Conservation (phyloP, 2,797 vertebrate species). For the Spheniscus humboldti region DNA sequence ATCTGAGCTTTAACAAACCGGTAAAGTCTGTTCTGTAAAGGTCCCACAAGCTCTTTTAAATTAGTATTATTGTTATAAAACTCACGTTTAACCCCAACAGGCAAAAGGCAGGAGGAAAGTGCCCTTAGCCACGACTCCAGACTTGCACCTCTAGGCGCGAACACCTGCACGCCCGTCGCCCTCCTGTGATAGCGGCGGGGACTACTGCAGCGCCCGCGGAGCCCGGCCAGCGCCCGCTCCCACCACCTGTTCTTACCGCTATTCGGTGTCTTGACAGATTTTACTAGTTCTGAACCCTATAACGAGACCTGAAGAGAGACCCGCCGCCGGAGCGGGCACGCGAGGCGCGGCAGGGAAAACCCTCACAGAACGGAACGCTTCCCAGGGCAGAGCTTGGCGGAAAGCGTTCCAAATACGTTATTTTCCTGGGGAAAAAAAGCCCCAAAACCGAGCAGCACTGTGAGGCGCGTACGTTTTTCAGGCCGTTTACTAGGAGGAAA, state of each 20-base stretch:
- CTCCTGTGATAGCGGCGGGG: not conserved
- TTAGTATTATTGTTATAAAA: too few species aligned
- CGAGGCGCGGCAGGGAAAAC: not conserved
- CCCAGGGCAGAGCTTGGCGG: not conserved
- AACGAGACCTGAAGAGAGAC: accelerated
- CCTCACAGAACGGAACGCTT: too few species aligned
- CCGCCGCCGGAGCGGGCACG: not conserved
- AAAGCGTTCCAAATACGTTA: accelerated
- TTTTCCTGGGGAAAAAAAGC: too few species aligned
- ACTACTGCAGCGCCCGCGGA: not conserved
- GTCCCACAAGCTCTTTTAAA: not conserved
- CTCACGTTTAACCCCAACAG: accelerated
- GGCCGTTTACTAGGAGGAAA: not conserved
- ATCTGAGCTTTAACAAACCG: not conserved
- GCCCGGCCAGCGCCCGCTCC: too few species aligned
- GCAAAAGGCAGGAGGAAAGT: accelerated
- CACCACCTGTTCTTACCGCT: accelerated
- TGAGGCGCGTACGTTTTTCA: not conserved
- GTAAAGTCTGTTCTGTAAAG: not conserved
- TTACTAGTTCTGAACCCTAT: accelerated
- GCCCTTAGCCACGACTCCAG: accelerated
- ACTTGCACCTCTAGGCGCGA: accelerated
- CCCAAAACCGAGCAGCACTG: accelerated
- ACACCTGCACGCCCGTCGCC: accelerated
- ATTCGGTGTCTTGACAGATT: accelerated